Evolutionary conservation across 2,888 invertebrate species (phyloP).

Genomic region (Metellina segmentata): DNA sequence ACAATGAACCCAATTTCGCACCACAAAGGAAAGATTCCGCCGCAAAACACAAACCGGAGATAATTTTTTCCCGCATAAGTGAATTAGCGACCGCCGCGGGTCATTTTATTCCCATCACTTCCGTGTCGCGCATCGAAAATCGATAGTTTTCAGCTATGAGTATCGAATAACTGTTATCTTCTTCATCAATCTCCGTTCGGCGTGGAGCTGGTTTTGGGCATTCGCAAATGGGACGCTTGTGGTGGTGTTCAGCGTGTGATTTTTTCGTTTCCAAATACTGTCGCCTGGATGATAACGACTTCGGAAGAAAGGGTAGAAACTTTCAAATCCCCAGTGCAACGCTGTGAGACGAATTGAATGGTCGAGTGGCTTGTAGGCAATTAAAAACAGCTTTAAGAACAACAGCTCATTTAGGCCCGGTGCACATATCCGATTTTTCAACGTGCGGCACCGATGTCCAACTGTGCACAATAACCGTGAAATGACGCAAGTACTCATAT

Average conservation of each 20-base stretch:
- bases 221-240: neutral
- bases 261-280: neutral
- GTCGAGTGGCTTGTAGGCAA: no score
- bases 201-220: neutral
- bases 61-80: neutral
- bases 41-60: neutral
- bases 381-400: no score
- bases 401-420: no score
- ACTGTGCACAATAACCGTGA: no score
- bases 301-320: neutral
- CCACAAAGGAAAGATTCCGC: constrained; percentile 37
- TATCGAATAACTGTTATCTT: neutral
- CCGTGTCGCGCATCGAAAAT: neutral
- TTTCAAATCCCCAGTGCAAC: no score
- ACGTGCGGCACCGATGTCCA: no score
- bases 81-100: neutral
- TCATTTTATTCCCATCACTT: neutral
- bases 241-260: neutral
- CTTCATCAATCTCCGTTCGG: neutral
- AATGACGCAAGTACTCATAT: no score
- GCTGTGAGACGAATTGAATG: no score
- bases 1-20: constrained; percentile 52
- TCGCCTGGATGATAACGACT: neutral
- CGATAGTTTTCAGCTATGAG: neutral
- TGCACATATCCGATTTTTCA: no score